Evolutionary conservation across 2,888 invertebrate genomes (phyloP), one percentile per base, ranked within the genome.

Genomic region (Lordiphosa andalusiaca): DNA sequence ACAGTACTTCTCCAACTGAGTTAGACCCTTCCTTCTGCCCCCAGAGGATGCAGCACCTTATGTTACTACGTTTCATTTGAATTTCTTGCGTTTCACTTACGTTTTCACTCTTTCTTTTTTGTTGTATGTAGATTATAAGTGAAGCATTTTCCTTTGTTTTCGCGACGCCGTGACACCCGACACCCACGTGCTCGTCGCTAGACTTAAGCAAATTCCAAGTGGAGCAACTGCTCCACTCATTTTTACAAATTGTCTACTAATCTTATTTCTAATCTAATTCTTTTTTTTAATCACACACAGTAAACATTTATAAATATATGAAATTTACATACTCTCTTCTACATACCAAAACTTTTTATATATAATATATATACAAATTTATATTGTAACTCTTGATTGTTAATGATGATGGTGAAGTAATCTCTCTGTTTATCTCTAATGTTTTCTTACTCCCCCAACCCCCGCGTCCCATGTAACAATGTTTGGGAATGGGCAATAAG

Each of bases 401-500:
- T 84, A 72, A 85, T 84, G 82, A 85, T 82, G 84, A 81, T 78
- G 81, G 74, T 74, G 72, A 84, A 80, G 77, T 85, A 85, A 71
- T 83, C 40, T 84, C 67, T 85, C 64, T 85, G 65, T 80, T 83
- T 77, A 75, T 83, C 69, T 76, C 65, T 67, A 82, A 73, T 82
- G 46, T 72, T 59, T 66, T 82, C 63, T 78, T 68, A 66, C 60
- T 68, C 64, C 70, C 53, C 51, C 54, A n/a, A n/a, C 69, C 16
- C 16, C 16, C 16, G 16, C n/a, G n/a, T n/a, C 16, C 16, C 60
- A 51, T 75, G 69, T 76, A 80, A 87, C 86, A 73, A 87, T 86
- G 84, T 87, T 86, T 91, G 92, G 92, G 92, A 92, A 93, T 92
- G 92, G 92, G 92, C 92, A 92, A 92, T 86, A 92, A 92, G 92